These are phyloP conservation scores for Hylaeus volcanicus DNA, from an alignment of 1,140 invertebrate genomes.

Conservation along the genomic window DNA sequence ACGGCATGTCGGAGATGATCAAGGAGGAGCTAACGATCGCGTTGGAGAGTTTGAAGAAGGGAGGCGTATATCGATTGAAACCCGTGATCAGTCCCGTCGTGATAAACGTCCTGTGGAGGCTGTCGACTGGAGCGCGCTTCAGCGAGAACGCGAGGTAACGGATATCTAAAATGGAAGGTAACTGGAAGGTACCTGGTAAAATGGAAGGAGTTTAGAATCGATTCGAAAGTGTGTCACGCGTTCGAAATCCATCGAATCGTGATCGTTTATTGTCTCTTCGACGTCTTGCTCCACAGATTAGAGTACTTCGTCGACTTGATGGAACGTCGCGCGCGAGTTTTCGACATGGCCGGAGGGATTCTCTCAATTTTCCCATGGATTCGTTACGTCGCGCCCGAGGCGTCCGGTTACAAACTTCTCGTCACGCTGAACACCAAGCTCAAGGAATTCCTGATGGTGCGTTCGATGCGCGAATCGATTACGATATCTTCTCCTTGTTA, in stretches of 20 bases:
- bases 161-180: neutral
- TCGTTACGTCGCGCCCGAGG: constrained; percentile 84
- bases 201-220: neutral
- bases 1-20: constrained; percentile 87
- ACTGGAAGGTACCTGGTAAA: too few species aligned
- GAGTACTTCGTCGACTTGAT: constrained; percentile 71
- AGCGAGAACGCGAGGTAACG: constrained; percentile 64
- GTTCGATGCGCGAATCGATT: constrained; percentile 5
- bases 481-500: neutral
- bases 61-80: constrained; percentile 73
- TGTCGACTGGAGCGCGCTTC: constrained; percentile 84
- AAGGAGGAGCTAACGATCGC: constrained; percentile 83
- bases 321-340: constrained; percentile 83
- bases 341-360: constrained; percentile 86
- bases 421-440: constrained; percentile 83
- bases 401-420: constrained; percentile 86
- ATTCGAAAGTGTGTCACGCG: neutral
- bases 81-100: constrained; percentile 83
- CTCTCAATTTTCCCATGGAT: constrained; percentile 87
- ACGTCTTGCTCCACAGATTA: constrained; percentile 21
- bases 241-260: neutral
- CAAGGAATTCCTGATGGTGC: constrained; percentile 81
- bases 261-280: neutral
- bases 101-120: constrained; percentile 88
- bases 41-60: constrained; percentile 78